Percentiles rank a stretch among this genome's conserved stretches.
phyloP scores from a whole-genome alignment of 2,113 vertebrate species.

The Pelusios castaneus region DNA sequence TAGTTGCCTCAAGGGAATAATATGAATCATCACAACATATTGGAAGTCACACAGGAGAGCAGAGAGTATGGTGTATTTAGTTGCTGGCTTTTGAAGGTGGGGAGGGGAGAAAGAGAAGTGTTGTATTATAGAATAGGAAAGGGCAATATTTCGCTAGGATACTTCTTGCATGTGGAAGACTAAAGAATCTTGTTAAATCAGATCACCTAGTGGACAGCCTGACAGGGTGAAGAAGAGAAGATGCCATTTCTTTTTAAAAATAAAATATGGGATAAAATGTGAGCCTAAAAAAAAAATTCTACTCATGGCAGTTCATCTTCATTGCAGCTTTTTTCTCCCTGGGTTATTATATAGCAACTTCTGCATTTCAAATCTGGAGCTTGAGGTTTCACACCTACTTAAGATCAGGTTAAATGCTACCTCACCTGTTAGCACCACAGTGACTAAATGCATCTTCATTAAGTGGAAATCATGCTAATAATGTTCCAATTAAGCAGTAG shows the following conservation, averaged over 20 bases:
- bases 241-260: slow-evolving; percentile 12
- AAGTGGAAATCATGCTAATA: slow-evolving; percentile 9
- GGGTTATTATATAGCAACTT: not conserved
- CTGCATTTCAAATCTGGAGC: not conserved
- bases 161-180: not conserved
- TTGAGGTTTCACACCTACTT: not conserved
- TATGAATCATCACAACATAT: not conserved
- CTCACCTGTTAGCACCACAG: not conserved
- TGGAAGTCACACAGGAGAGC: not conserved
- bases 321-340: not conserved
- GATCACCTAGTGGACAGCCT: not conserved
- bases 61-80: not conserved
- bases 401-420: not conserved
- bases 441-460: not conserved
- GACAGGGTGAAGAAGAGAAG: not conserved
- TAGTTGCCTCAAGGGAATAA: not conserved
- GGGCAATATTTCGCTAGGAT: not conserved
- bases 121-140: not conserved
- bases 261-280: not conserved
- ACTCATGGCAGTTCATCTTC: not conserved
- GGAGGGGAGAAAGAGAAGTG: not conserved
- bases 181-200: not conserved
- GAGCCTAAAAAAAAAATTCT: not conserved
- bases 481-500: not conserved
- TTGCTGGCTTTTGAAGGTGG: not conserved